Conservation (phyloP, 2,888 invertebrate genomes). For the Drosophila multiciliata region DNA sequence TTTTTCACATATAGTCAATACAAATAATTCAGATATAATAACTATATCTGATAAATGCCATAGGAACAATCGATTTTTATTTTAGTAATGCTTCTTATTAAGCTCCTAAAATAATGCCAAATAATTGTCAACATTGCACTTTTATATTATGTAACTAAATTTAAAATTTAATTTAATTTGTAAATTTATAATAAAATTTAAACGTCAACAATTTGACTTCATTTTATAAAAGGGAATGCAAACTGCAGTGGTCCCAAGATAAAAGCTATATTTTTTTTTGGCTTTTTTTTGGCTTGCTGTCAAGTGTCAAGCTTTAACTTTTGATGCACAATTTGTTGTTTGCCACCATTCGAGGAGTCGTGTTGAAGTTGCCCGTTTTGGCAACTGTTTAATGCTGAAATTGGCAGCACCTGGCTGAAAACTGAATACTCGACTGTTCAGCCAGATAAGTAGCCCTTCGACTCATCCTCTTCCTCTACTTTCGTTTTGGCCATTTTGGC, state of each 20-base stretch:
- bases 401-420: constrained; percentile 75
- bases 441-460: constrained; percentile 68
- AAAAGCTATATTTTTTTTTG: too few species aligned
- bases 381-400: constrained; percentile 72
- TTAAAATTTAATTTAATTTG: not conserved
- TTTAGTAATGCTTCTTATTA: not conserved
- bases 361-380: constrained; percentile 18
- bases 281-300: constrained; percentile 34
- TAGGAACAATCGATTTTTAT: not conserved
- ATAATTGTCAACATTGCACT: not conserved
- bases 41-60: not conserved
- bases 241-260: not conserved
- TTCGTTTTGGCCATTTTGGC: constrained; percentile 15
- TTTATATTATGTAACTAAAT: not conserved
- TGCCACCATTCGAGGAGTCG: constrained; percentile 25
- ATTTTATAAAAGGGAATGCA: not conserved
- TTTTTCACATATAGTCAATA: not conserved
- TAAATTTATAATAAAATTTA: not conserved
- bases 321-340: constrained; percentile 76
- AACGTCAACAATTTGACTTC: not conserved
- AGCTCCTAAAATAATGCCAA: not conserved
- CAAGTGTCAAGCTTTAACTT: constrained; percentile 73
- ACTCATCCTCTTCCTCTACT: constrained; percentile 16
- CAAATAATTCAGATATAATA: not conserved
- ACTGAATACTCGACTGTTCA: constrained; percentile 43